Conservation (phyloP, 2,888 invertebrate genomes). For the Trachelus stipa region DNA sequence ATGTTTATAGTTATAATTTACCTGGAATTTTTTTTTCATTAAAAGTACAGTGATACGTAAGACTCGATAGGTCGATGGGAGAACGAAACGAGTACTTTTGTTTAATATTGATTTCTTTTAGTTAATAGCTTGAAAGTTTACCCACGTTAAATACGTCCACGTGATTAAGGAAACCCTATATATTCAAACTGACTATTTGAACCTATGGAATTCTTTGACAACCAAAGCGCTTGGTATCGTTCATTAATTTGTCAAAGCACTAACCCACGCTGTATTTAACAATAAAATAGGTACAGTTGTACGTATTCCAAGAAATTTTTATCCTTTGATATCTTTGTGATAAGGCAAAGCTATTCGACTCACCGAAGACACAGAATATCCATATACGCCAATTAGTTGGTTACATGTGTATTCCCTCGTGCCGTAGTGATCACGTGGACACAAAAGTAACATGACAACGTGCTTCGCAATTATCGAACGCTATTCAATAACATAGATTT, state of each 20-base stretch:
- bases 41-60: neutral
- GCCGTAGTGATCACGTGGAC: neutral
- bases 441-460: neutral
- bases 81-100: neutral
- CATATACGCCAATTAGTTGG: neutral
- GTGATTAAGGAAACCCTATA: neutral
- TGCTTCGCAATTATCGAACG: neutral
- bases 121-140: neutral
- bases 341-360: neutral
- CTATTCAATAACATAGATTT: neutral
- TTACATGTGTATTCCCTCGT: neutral
- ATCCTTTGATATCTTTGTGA: neutral
- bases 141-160: neutral
- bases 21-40: neutral
- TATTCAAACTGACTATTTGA: neutral
- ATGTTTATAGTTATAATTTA: neutral
- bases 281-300: neutral
- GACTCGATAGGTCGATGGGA: neutral
- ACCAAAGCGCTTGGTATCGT: neutral
- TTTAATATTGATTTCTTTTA: neutral
- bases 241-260: neutral
- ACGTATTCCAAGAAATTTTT: neutral
- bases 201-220: neutral
- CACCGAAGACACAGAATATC: neutral
- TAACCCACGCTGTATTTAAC: neutral